A percentile compares a stretch with the other conserved stretches of the same genome.
Conservation (phyloP, 2,113 vertebrate genomes). For the Lanius collurio region DNA sequence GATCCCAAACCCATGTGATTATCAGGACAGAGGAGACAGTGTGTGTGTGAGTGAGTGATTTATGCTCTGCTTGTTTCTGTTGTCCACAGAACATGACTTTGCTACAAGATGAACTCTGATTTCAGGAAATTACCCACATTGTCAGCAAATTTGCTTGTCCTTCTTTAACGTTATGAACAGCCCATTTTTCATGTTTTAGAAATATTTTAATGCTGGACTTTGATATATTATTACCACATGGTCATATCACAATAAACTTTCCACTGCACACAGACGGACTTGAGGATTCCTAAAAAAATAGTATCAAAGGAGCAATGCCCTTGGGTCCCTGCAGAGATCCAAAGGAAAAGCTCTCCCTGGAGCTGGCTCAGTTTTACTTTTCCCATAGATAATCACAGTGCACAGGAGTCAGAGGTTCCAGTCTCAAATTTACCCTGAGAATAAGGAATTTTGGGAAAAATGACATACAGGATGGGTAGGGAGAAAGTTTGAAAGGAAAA, state of each 20-base stretch:
- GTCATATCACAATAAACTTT: conserved; percentile 62
- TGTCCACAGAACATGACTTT: background rate
- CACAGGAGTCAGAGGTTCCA: conserved; percentile 35
- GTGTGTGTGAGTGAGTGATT: conserved; percentile 43
- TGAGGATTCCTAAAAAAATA: conserved; percentile 60
- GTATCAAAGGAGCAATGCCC: conserved; percentile 47
- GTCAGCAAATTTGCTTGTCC: conserved; percentile 57
- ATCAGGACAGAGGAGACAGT: background rate
- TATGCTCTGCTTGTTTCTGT: conserved; percentile 62
- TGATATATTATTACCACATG: conserved; percentile 66
- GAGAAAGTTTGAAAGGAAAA: background rate
- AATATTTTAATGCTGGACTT: conserved; percentile 65
- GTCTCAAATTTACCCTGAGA: conserved; percentile 51
- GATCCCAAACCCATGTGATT: background rate
- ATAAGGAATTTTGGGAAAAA: background rate
- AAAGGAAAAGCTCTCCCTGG: conserved; percentile 60
- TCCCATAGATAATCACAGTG: conserved; percentile 65
- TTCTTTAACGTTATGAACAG: conserved; percentile 31
- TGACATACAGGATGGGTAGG: accelerated
- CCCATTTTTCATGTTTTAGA: conserved; percentile 45
- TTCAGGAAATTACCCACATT: conserved; percentile 60
- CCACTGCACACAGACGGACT: background rate
- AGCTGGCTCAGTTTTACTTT: conserved; percentile 68
- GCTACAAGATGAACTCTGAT: conserved; percentile 49
- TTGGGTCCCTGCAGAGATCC: conserved; percentile 57